These are phyloP conservation scores for Trichogramma pretiosum DNA, from an alignment of 1,140 invertebrate genomes.

Conservation along the genomic window DNA sequence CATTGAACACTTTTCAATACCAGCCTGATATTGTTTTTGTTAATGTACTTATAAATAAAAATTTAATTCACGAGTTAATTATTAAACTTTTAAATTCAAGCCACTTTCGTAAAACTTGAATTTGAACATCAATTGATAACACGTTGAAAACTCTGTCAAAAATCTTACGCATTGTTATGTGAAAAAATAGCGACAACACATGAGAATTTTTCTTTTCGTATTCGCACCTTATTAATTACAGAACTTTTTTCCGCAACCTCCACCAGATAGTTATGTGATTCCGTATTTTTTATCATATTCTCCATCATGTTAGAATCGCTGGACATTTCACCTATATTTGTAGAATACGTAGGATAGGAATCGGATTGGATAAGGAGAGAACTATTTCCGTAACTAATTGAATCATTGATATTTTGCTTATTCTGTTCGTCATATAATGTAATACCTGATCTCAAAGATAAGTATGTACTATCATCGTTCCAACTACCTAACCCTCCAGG, in stretches of 20 bases:
- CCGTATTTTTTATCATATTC: conserved; percentile 26
- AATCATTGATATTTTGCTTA: conserved; percentile 10
- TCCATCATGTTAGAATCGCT: conserved; percentile 26
- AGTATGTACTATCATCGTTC: conserved; percentile 74
- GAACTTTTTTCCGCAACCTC: conserved; percentile 27
- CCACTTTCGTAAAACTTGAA: too few species aligned
- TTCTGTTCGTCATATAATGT: conserved; percentile 19
- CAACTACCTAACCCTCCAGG: conserved; percentile 72
- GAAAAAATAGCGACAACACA: too few species aligned
- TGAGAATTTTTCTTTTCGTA: too few species aligned
- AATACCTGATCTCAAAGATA: conserved; percentile 41
- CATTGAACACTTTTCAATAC: too few species aligned
- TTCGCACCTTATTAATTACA: conserved; percentile 40
- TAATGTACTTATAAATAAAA: too few species aligned
- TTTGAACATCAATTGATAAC: too few species aligned
- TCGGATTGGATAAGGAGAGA: conserved; percentile 21
- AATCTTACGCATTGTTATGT: too few species aligned
- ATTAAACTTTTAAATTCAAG: too few species aligned
- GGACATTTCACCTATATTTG: conserved; percentile 37
- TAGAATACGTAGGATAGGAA: conserved; percentile 15
- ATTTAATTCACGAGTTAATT: too few species aligned
- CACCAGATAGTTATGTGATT: conserved; percentile 26
- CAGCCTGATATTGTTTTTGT: too few species aligned
- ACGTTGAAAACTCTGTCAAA: too few species aligned
- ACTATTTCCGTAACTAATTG: conserved; percentile 9